Conservation (phyloP, 2,113 vertebrate species). For the Heteronetta atricapilla region DNA sequence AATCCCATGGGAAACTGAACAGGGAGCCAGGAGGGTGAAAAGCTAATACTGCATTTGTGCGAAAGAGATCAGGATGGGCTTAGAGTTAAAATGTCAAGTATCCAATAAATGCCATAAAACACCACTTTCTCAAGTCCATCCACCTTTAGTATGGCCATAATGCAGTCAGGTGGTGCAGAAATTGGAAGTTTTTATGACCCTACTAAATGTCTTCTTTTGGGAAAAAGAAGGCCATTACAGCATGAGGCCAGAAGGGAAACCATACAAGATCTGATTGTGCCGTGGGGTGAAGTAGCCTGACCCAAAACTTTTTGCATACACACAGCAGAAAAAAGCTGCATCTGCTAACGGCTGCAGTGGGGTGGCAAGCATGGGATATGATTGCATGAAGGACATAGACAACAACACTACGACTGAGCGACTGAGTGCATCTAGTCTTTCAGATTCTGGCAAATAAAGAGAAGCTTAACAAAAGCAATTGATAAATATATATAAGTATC, state of each 20-base stretch:
- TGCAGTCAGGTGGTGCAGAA: rapidly evolving
- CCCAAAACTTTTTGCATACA: not conserved
- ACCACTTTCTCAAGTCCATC: not conserved
- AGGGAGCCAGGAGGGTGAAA: not conserved
- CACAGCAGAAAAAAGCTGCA: not conserved
- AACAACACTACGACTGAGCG: not conserved
- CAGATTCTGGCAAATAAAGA: not conserved
- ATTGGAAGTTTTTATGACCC: not conserved
- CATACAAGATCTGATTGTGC: not conserved
- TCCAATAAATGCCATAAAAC: not conserved
- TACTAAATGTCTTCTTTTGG: not conserved
- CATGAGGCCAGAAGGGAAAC: not conserved
- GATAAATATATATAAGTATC: not conserved
- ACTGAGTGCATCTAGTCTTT: not conserved
- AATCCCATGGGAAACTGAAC: not conserved
- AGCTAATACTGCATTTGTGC: rapidly evolving
- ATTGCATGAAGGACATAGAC: rapidly evolving
- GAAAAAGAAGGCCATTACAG: not conserved
- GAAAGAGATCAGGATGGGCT: not conserved
- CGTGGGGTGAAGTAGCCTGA: not conserved
- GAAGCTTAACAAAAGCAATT: not conserved
- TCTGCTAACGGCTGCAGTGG: not conserved
- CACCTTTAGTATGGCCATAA: rapidly evolving
- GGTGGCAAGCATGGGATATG: not conserved
- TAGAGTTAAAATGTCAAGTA: not conserved